These are phyloP conservation scores for Orthosia cruda DNA, from an alignment of 2,888 invertebrate genomes.

Conservation along the genomic window DNA sequence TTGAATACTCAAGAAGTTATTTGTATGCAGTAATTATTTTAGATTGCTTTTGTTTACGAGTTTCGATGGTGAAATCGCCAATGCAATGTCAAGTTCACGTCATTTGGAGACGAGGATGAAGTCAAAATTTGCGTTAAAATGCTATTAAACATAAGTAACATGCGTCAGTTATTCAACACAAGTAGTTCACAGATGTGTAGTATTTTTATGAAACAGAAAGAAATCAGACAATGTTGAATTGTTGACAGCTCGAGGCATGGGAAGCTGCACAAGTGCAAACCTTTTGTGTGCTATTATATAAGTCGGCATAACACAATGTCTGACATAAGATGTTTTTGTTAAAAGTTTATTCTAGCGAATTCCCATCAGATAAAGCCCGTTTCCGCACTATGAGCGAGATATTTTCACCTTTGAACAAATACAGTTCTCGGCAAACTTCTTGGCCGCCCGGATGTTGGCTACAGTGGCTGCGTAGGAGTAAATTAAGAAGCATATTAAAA, in stretches of 20 bases:
- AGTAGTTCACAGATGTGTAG: slow-evolving; percentile 70
- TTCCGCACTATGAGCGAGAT: slow-evolving; percentile 54
- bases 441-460: too few species aligned
- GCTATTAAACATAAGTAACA: slow-evolving; percentile 33
- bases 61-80: slow-evolving; percentile 12
- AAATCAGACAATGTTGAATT: slow-evolving; percentile 85
- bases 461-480: too few species aligned
- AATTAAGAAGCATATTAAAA: too few species aligned
- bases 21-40: slow-evolving; percentile 30
- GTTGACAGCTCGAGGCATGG: slow-evolving; percentile 80
- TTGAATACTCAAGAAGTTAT: slow-evolving; percentile 31
- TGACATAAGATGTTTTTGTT: slow-evolving; percentile 73
- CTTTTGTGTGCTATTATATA: slow-evolving; percentile 83
- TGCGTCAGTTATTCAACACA: slow-evolving; percentile 57
- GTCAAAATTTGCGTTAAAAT: slow-evolving; percentile 35
- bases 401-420: slow-evolving; percentile 57
- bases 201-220: slow-evolving; percentile 67
- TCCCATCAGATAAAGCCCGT: slow-evolving; percentile 59
- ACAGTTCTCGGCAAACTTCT: too few species aligned
- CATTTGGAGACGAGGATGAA: slow-evolving; percentile 33
- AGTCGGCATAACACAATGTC: slow-evolving; percentile 77
- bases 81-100: slow-evolving; percentile 57
- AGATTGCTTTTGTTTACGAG: slow-evolving; percentile 29
- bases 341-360: slow-evolving; percentile 51
- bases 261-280: slow-evolving; percentile 85